These are phyloP conservation scores for Leptinotarsa peninsularis DNA, from an alignment of 2,888 invertebrate species.

Conservation along the genomic window DNA sequence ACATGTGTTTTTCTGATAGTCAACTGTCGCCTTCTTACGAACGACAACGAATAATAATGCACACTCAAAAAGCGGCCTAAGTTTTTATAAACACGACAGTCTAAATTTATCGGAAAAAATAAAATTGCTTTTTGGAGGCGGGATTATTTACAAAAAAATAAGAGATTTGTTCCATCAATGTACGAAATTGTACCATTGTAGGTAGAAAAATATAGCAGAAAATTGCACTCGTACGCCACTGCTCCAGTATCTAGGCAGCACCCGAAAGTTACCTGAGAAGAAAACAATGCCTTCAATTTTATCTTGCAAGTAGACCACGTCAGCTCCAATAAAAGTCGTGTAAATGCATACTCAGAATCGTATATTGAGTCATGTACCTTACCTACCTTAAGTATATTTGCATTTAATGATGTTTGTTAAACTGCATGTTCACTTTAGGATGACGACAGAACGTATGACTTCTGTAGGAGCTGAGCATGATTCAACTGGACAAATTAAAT, in stretches of 20 bases:
- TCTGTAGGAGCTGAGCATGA: not conserved
- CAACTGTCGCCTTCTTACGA: no score
- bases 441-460: not conserved
- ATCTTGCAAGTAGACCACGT: slow-evolving; percentile 26
- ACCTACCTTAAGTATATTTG: slow-evolving; percentile 28
- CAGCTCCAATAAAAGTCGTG: slow-evolving; percentile 33
- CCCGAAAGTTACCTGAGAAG: not conserved
- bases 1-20: no score
- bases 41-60: no score
- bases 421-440: not conserved
- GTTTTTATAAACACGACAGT: no score
- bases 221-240: not conserved
- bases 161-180: not conserved
- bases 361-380: slow-evolving; percentile 29
- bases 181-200: not conserved
- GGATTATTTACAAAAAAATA: not conserved
- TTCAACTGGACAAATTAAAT: not conserved
- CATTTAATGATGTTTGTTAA: slow-evolving; percentile 12
- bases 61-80: no score
- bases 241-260: not conserved
- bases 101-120: no score
- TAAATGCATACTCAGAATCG: slow-evolving; percentile 28
- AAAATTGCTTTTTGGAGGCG: no score
- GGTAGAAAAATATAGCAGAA: not conserved
- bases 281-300: slow-evolving; percentile 12